Conservation (phyloP, 92 coral and sea anemone genomes). For the Umimayanthus chanpuru region DNA sequence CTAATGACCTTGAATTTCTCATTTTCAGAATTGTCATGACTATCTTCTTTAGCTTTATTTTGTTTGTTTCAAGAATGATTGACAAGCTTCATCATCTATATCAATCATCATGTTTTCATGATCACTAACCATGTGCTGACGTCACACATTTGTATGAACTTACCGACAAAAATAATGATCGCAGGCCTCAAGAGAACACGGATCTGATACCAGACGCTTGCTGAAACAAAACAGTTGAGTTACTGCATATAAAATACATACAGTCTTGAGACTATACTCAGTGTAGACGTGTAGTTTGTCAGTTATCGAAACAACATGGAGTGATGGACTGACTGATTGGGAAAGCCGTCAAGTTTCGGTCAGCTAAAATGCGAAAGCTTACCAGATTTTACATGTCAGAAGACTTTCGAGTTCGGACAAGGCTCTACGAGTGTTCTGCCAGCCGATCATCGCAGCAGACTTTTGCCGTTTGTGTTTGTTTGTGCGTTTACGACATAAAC, state of each 20-base stretch:
- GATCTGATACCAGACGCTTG: slow-evolving; percentile 73
- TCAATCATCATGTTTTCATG: too few species aligned
- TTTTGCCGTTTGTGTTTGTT: background rate
- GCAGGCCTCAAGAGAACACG: slow-evolving; percentile 89
- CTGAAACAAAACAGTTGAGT: slow-evolving; percentile 48
- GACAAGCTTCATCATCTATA: too few species aligned
- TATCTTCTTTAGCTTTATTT: too few species aligned
- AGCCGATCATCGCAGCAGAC: slow-evolving; percentile 59
- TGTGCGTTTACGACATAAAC: background rate
- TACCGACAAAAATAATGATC: slow-evolving; percentile 97
- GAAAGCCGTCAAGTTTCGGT: background rate
- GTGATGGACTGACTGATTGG: background rate
- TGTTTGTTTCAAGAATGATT: too few species aligned
- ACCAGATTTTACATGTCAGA: slow-evolving; percentile 87
- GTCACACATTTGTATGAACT: background rate
- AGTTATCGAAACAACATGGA: too few species aligned
- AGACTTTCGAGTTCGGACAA: slow-evolving; percentile 72
- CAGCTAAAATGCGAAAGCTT: slow-evolving; percentile 20
- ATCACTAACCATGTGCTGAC: background rate
- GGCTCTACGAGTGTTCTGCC: slow-evolving; percentile 76
- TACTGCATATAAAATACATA: background rate
- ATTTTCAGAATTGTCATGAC: too few species aligned
- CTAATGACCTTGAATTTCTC: too few species aligned
- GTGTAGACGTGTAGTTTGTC: background rate
- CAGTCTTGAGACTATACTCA: too few species aligned